Evolutionary conservation across 2,113 vertebrate species (phyloP), one percentile per base, ranked within the genome.

Genomic region (Petaurus breviceps): DNA sequence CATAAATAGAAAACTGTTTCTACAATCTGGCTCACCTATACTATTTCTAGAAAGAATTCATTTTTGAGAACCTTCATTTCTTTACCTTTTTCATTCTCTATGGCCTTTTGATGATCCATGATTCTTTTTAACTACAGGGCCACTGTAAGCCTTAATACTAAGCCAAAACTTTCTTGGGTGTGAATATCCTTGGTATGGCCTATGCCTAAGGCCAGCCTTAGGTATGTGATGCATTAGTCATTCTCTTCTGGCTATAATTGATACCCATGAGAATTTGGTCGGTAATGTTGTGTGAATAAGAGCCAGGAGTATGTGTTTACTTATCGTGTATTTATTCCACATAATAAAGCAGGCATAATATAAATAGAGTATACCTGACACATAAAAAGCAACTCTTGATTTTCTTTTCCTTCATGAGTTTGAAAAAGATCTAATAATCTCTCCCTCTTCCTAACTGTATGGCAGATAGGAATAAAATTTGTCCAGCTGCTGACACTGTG

Each of bases 291-390:
- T 23, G 22, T 89, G 84, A 50, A 25, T 91, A 94, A 96, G 31
- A 93, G 3, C 46, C 54, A 31, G n/a, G 9, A 11, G 61, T 92
- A 2, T 46, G 14, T 93, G 77, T 93, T 90, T 51, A 77, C 54
- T 92, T 54, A 90, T 77, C 61, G 46, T 92, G 94, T 97, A 95
- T 96, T 98, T 97, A 92, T 89, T 97, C 28, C 92, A 96, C 57
- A 91, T 84, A 19, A 95, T 19, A 50, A 93, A 95, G 43, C n/a
- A 47, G 96, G 95, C 92, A 95, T 91, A 94, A n/a, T 92, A 92
- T 46, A 57, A 96, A 37, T 23, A 55, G 0, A 61, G 89, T 93
- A 54, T 3, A 90, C 91, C 91, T 89, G 97, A 90, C 55, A 90
- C 26, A 19, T 24, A 84, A 43, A 51, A 3, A 84, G 1, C 0